Conservation (phyloP, 2,797 vertebrate species). For the Pteronotus mesoamericanus region DNA sequence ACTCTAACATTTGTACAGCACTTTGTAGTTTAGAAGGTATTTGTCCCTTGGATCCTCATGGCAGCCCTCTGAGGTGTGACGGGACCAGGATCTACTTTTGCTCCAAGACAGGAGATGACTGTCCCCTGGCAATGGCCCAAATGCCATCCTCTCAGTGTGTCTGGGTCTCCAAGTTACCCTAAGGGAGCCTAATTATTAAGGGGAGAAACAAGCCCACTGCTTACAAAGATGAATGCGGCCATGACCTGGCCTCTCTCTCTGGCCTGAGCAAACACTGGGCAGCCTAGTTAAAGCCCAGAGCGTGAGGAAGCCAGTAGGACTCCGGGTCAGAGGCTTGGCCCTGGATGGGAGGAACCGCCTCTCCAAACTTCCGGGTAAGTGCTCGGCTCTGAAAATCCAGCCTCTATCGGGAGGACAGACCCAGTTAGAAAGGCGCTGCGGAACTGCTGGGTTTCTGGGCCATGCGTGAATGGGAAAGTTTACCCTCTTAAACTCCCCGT, state of each 20-base stretch:
- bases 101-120: background rate
- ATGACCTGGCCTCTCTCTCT: background rate
- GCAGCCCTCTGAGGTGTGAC: background rate
- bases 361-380: background rate
- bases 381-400: background rate
- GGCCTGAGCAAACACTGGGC: background rate
- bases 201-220: background rate
- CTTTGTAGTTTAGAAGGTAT: background rate
- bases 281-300: no score
- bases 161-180: background rate
- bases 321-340: background rate
- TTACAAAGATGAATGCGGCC: background rate
- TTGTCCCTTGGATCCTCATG: background rate
- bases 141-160: background rate
- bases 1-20: background rate
- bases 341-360: background rate
- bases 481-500: constrained; percentile 43
- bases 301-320: accelerated
- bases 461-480: background rate
- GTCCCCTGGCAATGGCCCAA: background rate
- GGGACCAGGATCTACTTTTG: background rate
- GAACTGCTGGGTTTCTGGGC: constrained; percentile 27
- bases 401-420: constrained; percentile 10
- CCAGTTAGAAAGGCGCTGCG: background rate
- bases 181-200: background rate